These are phyloP conservation scores for Platycheirus rosarum DNA, from an alignment of 2,888 invertebrate genomes.

Conservation along the genomic window DNA sequence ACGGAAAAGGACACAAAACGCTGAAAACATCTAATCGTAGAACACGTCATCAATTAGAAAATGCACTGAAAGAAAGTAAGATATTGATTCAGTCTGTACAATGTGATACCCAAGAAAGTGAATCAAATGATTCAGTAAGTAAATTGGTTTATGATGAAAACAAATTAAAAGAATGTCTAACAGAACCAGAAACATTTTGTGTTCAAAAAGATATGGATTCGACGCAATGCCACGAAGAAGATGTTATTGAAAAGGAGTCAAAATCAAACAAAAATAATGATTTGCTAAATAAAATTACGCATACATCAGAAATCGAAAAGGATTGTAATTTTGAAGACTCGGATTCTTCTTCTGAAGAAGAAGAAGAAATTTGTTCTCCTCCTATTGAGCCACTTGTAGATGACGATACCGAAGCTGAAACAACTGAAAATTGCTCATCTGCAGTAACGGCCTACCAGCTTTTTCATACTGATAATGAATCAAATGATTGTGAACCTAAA, in stretches of 20 bases:
- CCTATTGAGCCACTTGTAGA: conserved; percentile 63
- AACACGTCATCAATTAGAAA: conserved; percentile 4
- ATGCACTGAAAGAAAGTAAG: neutral
- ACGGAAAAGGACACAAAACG: conserved; percentile 17
- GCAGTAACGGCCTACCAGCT: no score
- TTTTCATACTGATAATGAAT: no score
- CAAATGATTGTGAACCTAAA: neutral
- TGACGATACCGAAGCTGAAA: conserved; percentile 30
- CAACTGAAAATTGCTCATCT: neutral
- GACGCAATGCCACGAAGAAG: neutral
- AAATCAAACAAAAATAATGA: neutral
- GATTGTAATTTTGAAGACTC: conserved; percentile 30
- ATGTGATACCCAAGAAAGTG: conserved; percentile 43
- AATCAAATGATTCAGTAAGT: conserved; percentile 27
- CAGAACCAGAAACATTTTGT: neutral
- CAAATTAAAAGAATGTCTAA: neutral
- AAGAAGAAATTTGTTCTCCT: conserved; percentile 68
- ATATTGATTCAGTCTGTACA: conserved; percentile 1
- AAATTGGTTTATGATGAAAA: conserved; percentile 2
- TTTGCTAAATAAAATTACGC: neutral
- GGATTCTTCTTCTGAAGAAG: conserved; percentile 52
- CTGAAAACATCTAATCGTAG: conserved; percentile 22
- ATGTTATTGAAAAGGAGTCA: neutral
- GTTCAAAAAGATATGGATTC: neutral
- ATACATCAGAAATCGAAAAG: conserved; percentile 2